These are phyloP conservation scores for Synergus umbraculus DNA, from an alignment of 2,888 invertebrate genomes.

Conservation along the genomic window DNA sequence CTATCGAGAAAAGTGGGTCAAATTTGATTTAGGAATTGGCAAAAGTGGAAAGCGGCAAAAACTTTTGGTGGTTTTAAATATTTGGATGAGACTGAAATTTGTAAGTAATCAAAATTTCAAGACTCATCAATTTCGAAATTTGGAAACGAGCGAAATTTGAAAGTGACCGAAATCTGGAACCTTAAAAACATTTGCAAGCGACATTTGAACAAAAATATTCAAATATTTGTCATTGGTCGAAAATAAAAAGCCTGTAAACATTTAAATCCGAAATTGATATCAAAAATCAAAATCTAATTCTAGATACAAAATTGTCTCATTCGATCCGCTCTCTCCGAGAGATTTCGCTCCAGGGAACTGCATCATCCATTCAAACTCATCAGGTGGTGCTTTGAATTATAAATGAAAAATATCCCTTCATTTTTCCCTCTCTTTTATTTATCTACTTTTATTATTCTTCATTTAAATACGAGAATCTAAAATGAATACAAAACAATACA, in stretches of 20 bases:
- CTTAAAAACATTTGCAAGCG: no score
- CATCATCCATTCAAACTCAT: constrained; percentile 3
- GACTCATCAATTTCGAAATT: no score
- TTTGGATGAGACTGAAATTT: no score
- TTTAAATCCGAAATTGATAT: background rate
- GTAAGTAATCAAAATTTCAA: no score
- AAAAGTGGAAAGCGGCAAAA: no score
- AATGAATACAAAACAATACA: no score
- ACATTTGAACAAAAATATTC: background rate
- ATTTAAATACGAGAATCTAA: background rate
- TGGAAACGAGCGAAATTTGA: no score
- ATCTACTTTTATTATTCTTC: background rate
- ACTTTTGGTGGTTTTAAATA: no score
- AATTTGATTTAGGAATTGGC: background rate
- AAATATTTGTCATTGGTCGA: background rate
- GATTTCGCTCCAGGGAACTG: background rate
- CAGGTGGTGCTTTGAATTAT: constrained; percentile 20
- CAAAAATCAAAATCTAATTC: background rate
- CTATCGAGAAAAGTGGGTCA: constrained; percentile 8
- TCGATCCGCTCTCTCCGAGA: background rate
- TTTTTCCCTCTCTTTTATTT: background rate
- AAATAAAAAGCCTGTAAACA: background rate
- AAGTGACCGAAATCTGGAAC: no score
- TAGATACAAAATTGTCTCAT: background rate
- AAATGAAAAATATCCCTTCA: background rate